Conservation (phyloP, 1,140 invertebrate species). For the Catajapyx aquilonaris region DNA sequence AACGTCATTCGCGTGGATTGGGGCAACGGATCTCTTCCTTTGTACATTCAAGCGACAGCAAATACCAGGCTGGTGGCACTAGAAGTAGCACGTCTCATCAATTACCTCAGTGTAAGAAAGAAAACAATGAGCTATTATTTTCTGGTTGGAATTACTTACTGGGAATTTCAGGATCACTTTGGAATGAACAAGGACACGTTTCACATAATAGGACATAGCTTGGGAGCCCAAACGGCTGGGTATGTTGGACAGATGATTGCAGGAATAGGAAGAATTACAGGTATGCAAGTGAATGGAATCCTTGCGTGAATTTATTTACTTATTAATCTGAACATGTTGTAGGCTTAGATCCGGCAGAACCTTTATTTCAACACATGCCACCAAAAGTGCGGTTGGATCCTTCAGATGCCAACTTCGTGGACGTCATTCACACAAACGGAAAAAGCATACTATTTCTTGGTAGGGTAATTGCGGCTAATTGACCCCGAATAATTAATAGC, state of each 20-base stretch:
- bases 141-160: too few relatives aligned
- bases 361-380: slow-evolving; percentile 72
- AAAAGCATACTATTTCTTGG: slow-evolving; percentile 64
- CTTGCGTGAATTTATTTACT: too few relatives aligned
- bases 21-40: slow-evolving; percentile 56
- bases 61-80: slow-evolving; percentile 61
- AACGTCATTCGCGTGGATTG: slow-evolving; percentile 69
- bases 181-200: too few relatives aligned
- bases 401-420: slow-evolving; percentile 58
- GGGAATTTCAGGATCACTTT: too few relatives aligned
- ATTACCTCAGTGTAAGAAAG: slow-evolving; percentile 43
- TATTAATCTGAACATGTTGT: too few relatives aligned
- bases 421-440: slow-evolving; percentile 71
- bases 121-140: too few relatives aligned
- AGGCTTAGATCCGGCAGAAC: slow-evolving; percentile 64
- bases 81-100: slow-evolving; percentile 57
- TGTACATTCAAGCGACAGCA: slow-evolving; percentile 59
- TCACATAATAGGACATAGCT: slow-evolving; percentile 65
- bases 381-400: slow-evolving; percentile 52
- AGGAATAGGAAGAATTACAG: slow-evolving; percentile 50
- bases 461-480: too few relatives aligned
- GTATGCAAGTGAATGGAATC: too few relatives aligned
- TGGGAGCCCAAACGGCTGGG: slow-evolving; percentile 64
- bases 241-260: slow-evolving; percentile 54
- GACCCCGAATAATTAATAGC: too few relatives aligned